Conservation (phyloP, 2,888 invertebrate genomes). For the Alsophila aescularia region DNA sequence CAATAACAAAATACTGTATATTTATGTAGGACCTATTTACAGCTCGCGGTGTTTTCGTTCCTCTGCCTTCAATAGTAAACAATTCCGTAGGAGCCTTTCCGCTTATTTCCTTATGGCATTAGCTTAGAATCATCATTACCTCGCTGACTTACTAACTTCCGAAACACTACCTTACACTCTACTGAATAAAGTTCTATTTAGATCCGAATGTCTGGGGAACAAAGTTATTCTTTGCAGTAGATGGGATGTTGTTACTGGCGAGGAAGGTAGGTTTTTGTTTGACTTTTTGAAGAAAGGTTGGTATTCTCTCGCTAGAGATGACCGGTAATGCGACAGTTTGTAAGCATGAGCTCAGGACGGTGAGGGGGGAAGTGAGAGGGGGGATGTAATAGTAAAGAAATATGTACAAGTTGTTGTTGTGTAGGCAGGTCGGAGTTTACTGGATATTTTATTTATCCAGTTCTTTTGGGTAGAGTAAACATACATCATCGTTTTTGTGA, state of each 20-base stretch:
- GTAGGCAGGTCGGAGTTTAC: slow-evolving; percentile 52
- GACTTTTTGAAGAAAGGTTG: slow-evolving; percentile 40
- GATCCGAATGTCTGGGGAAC: slow-evolving; percentile 40
- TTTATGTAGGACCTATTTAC: slow-evolving; percentile 29
- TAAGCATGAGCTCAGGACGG: slow-evolving; percentile 80
- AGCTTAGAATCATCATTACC: slow-evolving; percentile 76
- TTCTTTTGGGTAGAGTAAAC: slow-evolving; percentile 45
- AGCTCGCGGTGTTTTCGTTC: slow-evolving; percentile 35
- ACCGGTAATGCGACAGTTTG: slow-evolving; percentile 83
- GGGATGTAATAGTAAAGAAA: slow-evolving; percentile 71
- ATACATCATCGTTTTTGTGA: slow-evolving; percentile 41
- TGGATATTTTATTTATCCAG: slow-evolving; percentile 68
- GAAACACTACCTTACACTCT: slow-evolving; percentile 49
- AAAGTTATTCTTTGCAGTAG: slow-evolving; percentile 46
- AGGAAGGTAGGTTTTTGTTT: slow-evolving; percentile 56
- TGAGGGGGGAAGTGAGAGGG: slow-evolving; percentile 48
- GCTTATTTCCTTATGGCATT: slow-evolving; percentile 74
- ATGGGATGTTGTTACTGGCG: slow-evolving; percentile 39
- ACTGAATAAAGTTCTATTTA: slow-evolving; percentile 57
- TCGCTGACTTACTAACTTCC: slow-evolving; percentile 49
- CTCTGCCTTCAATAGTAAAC: slow-evolving; percentile 52
- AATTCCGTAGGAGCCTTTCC: slow-evolving; percentile 63
- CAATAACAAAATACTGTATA: slow-evolving; percentile 28
- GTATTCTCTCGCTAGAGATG: slow-evolving; percentile 70
- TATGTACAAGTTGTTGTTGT: slow-evolving; percentile 76